Conservation (phyloP, 2,113 vertebrate genomes). For the Odontesthes bonariensis region DNA sequence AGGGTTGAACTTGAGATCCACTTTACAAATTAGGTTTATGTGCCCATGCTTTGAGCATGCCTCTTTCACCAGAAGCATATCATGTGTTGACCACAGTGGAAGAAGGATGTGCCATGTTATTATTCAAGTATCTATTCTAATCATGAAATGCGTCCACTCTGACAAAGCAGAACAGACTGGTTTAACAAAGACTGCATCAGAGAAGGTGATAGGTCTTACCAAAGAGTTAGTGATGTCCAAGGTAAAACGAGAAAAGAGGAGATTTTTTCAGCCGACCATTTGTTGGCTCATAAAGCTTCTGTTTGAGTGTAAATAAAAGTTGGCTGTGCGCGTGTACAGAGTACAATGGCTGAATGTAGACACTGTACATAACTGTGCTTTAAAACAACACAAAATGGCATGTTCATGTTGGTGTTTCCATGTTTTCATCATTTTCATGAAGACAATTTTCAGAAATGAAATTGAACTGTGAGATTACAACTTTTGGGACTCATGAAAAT, state of each 20-base stretch:
- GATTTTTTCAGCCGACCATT: too few relatives aligned
- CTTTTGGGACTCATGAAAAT: background rate
- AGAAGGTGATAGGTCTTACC: background rate
- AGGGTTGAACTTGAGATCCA: conserved; percentile 23
- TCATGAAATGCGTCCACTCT: conserved; percentile 21
- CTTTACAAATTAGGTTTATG: background rate
- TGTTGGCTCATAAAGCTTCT: background rate
- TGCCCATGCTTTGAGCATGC: conserved; percentile 19
- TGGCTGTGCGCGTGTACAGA: too few relatives aligned
- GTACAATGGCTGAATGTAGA: too few relatives aligned
- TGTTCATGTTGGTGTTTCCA: too few relatives aligned
- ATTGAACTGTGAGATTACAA: background rate
- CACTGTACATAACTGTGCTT: too few relatives aligned
- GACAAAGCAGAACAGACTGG: background rate
- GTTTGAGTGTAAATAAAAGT: too few relatives aligned
- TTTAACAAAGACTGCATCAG: background rate
- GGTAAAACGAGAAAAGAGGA: too few relatives aligned
- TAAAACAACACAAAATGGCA: too few relatives aligned
- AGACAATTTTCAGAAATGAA: too few relatives aligned
- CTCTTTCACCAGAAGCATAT: conserved; percentile 17
- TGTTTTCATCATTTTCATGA: too few relatives aligned
- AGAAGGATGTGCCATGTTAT: conserved; percentile 24
- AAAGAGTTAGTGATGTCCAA: too few relatives aligned
- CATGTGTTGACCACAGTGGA: conserved; percentile 29
- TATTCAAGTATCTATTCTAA: background rate